Evolutionary conservation across 2,888 invertebrate genomes (phyloP).

Genomic region (Monochamus alternatus): DNA sequence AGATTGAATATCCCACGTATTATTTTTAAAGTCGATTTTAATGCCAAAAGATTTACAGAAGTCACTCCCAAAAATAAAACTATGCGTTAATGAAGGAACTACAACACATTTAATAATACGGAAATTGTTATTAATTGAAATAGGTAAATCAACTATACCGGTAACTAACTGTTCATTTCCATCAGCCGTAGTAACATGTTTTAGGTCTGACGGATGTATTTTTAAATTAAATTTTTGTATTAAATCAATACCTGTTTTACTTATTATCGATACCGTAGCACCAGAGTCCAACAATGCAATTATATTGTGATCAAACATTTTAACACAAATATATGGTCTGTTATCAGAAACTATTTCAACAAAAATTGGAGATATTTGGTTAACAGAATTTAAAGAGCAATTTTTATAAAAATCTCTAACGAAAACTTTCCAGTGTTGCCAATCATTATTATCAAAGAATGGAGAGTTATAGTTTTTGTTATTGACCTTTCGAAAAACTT

Average conservation of each 20-base stretch:
- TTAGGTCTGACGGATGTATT: not conserved
- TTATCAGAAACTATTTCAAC: conserved; percentile 31
- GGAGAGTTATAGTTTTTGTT: not conserved
- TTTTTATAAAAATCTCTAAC: conserved; percentile 10
- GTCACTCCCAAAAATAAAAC: too few species aligned
- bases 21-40: too few species aligned
- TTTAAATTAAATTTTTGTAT: conserved; percentile 22
- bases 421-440: not conserved
- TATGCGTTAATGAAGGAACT: too few species aligned
- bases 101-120: too few species aligned
- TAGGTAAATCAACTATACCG: too few species aligned
- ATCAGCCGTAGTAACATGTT: conserved; percentile 39
- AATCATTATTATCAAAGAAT: not conserved
- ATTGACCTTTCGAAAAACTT: not conserved
- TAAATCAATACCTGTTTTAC: conserved; percentile 23
- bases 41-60: too few species aligned
- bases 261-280: conserved; percentile 40
- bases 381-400: conserved; percentile 11
- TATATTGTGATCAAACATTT: conserved; percentile 32
- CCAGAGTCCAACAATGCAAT: conserved; percentile 43
- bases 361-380: conserved; percentile 32
- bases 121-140: too few species aligned
- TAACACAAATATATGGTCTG: conserved; percentile 40
- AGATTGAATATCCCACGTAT: too few species aligned
- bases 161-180: conserved; percentile 31